Evolutionary conservation across 2,113 vertebrate species (phyloP).

Genomic region (Coracopsis vasa): DNA sequence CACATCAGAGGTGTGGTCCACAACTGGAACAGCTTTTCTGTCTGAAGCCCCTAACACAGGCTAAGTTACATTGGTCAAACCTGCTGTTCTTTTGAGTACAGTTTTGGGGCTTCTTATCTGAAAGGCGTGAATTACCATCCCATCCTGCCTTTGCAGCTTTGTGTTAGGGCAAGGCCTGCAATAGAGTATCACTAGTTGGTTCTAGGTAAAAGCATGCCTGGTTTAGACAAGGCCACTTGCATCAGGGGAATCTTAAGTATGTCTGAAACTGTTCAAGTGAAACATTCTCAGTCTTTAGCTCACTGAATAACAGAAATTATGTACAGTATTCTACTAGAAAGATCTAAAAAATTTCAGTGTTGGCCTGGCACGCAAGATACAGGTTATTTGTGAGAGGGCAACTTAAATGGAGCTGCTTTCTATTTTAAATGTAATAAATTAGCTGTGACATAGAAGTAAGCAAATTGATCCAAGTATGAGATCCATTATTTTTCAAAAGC

Average conservation of each 20-base stretch:
- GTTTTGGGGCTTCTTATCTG: not conserved
- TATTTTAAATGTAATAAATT: not conserved
- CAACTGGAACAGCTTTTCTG: not conserved
- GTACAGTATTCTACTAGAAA: not conserved
- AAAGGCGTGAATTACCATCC: not conserved
- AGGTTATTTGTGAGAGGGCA: not conserved
- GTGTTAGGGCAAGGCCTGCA: not conserved
- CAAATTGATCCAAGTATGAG: not conserved
- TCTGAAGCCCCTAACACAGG: not conserved
- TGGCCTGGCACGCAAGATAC: not conserved
- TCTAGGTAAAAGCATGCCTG: not conserved
- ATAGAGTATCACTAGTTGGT: not conserved
- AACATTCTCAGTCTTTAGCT: not conserved
- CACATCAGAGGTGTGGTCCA: fast-evolving
- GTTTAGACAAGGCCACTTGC: not conserved
- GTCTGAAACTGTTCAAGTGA: not conserved
- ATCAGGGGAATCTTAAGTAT: not conserved
- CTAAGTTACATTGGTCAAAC: not conserved
- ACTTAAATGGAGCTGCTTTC: not conserved
- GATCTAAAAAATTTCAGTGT: not conserved
- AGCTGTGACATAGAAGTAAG: not conserved
- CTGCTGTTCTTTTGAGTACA: not conserved
- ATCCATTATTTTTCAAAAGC: not conserved
- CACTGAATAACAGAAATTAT: not conserved
- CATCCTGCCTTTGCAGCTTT: not conserved